A percentile compares a stretch with the other conserved stretches of the same genome.
Evolutionary conservation across 2,113 vertebrate genomes (phyloP).

Genomic region (Osmerus mordax): DNA sequence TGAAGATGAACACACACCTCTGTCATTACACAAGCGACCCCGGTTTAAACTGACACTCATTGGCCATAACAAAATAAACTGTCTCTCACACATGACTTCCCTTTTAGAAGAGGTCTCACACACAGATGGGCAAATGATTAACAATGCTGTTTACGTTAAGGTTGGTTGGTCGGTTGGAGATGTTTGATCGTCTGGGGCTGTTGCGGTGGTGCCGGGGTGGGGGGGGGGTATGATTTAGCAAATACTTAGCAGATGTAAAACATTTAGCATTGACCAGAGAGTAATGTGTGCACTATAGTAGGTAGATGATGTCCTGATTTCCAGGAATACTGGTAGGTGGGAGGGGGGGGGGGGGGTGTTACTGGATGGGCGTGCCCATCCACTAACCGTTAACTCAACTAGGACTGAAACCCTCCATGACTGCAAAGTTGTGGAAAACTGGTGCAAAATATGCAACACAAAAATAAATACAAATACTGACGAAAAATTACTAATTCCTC

Average conservation of each 20-base stretch:
- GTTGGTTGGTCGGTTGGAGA: not conserved
- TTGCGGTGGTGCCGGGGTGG: not conserved
- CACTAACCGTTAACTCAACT: too few species aligned
- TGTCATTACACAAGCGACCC: too few species aligned
- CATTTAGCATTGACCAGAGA: conserved; percentile 1
- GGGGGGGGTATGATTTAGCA: not conserved
- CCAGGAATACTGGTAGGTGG: not conserved
- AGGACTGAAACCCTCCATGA: too few species aligned
- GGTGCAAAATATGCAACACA: not conserved
- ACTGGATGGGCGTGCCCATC: not conserved
- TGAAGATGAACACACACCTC: not conserved
- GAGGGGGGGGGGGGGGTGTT: not conserved
- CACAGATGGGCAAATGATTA: conserved; percentile 1
- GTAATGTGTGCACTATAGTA: not conserved
- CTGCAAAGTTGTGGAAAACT: too few species aligned
- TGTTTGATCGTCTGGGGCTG: not conserved
- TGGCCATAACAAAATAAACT: not conserved
- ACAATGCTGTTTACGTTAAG: not conserved
- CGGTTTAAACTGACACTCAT: too few species aligned
- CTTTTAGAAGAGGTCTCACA: not conserved
- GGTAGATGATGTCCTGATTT: not conserved
- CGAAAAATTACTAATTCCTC: not conserved
- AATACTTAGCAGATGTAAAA: not conserved
- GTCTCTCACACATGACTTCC: not conserved
- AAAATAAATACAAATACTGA: not conserved